Percentiles rank a stretch among this genome's conserved stretches.
These are phyloP conservation scores for Phylloscopus trochilus DNA, from an alignment of 2,113 vertebrate genomes.

Conservation along the genomic window DNA sequence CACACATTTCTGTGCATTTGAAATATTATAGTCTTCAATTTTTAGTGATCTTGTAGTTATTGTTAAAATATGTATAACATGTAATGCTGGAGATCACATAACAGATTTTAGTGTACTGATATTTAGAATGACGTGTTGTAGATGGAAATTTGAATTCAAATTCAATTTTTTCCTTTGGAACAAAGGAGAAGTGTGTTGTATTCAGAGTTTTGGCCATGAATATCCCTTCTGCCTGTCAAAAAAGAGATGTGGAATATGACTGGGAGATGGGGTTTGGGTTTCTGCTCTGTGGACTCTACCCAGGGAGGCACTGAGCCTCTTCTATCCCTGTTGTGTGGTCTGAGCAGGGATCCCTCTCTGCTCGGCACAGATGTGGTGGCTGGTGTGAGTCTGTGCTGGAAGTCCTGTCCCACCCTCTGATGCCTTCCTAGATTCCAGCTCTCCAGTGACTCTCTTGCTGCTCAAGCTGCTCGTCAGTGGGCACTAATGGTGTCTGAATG, in stretches of 20 bases:
- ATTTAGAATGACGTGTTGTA: background rate
- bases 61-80: fast-evolving
- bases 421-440: background rate
- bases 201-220: background rate
- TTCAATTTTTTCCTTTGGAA: background rate
- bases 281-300: background rate
- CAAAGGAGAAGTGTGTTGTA: background rate
- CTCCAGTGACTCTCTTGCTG: background rate
- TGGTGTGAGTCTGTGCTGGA: background rate
- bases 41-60: background rate
- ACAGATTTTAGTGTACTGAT: background rate
- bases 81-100: background rate
- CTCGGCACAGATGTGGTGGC: background rate
- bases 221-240: background rate
- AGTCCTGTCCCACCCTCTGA: background rate
- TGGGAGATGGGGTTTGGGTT: background rate
- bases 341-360: fast-evolving
- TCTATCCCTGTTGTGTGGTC: background rate
- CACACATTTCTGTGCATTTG: background rate
- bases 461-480: fast-evolving
- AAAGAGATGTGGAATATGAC: background rate
- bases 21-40: background rate
- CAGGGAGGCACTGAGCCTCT: background rate
- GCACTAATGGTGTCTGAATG: too few relatives aligned
- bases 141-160: background rate